phyloP scores from a whole-genome alignment of 1,140 invertebrate species.

The Drosophila saltans region DNA sequence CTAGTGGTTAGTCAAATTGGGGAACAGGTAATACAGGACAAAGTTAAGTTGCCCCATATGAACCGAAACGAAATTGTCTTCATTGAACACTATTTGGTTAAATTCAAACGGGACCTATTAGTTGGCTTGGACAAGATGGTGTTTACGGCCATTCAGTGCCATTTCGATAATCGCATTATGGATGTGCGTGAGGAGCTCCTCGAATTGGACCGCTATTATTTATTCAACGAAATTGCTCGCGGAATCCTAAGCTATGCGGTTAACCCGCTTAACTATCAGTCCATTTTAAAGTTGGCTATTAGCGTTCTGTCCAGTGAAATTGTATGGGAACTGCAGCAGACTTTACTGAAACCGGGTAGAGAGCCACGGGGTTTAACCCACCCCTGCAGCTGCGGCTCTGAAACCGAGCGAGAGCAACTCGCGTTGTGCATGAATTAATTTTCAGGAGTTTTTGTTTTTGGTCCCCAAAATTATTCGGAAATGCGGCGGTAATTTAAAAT shows the following conservation, averaged over 20 bases:
- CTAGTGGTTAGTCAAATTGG: slow-evolving; percentile 63
- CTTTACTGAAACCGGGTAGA: slow-evolving; percentile 57
- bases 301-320: slow-evolving; percentile 65
- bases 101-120: slow-evolving; percentile 75
- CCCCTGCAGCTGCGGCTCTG: slow-evolving; percentile 62
- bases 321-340: slow-evolving; percentile 68
- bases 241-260: slow-evolving; percentile 68
- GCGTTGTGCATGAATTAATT: slow-evolving; percentile 45
- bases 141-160: slow-evolving; percentile 73
- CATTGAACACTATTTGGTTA: slow-evolving; percentile 76
- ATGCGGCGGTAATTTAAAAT: neutral
- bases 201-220: slow-evolving; percentile 58
- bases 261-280: slow-evolving; percentile 66
- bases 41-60: slow-evolving; percentile 55
- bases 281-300: slow-evolving; percentile 60
- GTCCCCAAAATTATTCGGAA: neutral
- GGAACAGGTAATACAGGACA: slow-evolving; percentile 56
- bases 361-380: slow-evolving; percentile 58
- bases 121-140: slow-evolving; percentile 71
- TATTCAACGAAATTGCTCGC: slow-evolving; percentile 59
- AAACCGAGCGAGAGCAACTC: slow-evolving; percentile 46
- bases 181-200: slow-evolving; percentile 73
- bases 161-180: slow-evolving; percentile 76
- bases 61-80: slow-evolving; percentile 69
- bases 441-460: neutral